phyloP scores from a whole-genome alignment of 1,140 invertebrate species.

The Zaprionus vittiger region DNA sequence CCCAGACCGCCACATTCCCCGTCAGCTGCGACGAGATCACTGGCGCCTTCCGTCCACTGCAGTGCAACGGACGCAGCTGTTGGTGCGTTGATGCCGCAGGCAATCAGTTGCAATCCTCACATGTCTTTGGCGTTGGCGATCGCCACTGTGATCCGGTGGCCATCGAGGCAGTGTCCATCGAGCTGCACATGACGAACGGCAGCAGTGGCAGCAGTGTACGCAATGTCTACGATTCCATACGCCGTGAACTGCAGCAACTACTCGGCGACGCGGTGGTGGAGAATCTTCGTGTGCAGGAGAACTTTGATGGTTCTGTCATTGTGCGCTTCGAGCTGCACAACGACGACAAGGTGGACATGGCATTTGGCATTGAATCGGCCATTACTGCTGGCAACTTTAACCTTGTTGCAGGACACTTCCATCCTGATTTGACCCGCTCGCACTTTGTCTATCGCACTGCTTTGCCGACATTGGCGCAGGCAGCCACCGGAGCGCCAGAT shows the following conservation, averaged over 20 bases:
- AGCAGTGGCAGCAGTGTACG: constrained; percentile 51
- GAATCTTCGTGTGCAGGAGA: constrained; percentile 83
- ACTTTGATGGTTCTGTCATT: constrained; percentile 73
- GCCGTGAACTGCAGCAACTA: constrained; percentile 67
- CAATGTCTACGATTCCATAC: constrained; percentile 77
- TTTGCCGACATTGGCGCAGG: constrained; percentile 54
- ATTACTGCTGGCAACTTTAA: constrained; percentile 64
- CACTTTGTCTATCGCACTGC: constrained; percentile 75
- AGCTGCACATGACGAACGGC: constrained; percentile 76
- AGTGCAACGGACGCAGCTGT: constrained; percentile 89
- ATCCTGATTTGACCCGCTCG: constrained; percentile 73
- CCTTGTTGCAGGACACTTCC: constrained; percentile 67
- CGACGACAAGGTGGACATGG: constrained; percentile 76
- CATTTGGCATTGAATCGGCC: constrained; percentile 80
- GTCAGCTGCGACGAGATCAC: constrained; percentile 87
- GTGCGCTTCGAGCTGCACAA: constrained; percentile 81
- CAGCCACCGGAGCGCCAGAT: constrained; percentile 59
- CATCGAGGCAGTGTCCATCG: constrained; percentile 77
- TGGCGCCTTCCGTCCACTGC: constrained; percentile 90
- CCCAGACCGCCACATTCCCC: constrained; percentile 85
- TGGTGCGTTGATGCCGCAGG: constrained; percentile 95
- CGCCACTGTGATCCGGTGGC: constrained; percentile 63
- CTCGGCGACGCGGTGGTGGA: constrained; percentile 74
- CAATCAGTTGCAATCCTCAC: constrained; percentile 88
- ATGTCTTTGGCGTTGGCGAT: constrained; percentile 87